phyloP scores from a whole-genome alignment of 2,113 vertebrate genomes.

The Oophaga pumilio region DNA sequence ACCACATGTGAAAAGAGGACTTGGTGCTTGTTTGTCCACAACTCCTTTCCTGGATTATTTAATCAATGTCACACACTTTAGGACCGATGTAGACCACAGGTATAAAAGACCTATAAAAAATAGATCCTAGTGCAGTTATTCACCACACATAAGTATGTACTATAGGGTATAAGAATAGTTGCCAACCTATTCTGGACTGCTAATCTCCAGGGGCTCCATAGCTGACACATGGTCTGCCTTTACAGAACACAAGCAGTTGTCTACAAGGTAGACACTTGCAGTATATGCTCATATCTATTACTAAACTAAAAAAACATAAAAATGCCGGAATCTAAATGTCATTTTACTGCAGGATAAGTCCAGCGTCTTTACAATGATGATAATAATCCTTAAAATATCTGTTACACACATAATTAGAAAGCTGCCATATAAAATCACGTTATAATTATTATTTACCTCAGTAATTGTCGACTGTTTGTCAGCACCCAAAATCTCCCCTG shows the following conservation, averaged over 20 bases:
- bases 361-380: background rate
- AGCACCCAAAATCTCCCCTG: background rate
- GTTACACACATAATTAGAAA: constrained; percentile 9
- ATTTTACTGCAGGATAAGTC: background rate
- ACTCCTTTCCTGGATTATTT: too few relatives aligned
- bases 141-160: too few relatives aligned
- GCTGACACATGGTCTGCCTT: too few relatives aligned
- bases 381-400: constrained; percentile 19
- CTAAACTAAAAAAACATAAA: background rate
- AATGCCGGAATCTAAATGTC: background rate
- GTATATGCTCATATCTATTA: background rate
- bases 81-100: too few relatives aligned
- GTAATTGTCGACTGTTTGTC: background rate
- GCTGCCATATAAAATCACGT: constrained; percentile 21
- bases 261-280: background rate
- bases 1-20: too few relatives aligned
- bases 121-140: too few relatives aligned
- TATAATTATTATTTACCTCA: constrained; percentile 30
- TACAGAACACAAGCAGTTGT: background rate
- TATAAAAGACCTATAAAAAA: too few relatives aligned
- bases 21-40: too few relatives aligned
- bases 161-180: too few relatives aligned
- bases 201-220: too few relatives aligned
- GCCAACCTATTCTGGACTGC: too few relatives aligned
- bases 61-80: too few relatives aligned